Percentiles rank a stretch among this genome's conserved stretches.
phyloP scores from a whole-genome alignment of 2,113 vertebrate species.

The Lethenteron reissneri region DNA sequence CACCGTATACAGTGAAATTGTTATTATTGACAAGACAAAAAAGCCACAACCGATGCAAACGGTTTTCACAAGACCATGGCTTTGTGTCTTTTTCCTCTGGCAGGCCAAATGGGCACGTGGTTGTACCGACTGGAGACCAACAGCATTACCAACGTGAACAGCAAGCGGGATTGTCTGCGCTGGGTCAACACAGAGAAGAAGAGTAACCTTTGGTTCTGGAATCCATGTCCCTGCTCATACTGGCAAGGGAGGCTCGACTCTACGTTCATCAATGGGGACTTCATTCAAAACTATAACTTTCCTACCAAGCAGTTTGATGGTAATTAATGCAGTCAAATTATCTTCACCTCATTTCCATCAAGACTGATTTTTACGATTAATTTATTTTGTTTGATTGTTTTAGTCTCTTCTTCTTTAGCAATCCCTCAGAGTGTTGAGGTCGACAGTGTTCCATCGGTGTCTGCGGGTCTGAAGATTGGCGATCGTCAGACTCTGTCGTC shows the following conservation, averaged over 20 bases:
- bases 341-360: background rate
- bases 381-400: background rate
- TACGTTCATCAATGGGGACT: background rate
- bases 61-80: background rate
- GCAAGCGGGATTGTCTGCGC: background rate
- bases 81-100: background rate
- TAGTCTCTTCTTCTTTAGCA: background rate
- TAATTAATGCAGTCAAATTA: background rate
- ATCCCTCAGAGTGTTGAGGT: background rate
- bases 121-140: background rate
- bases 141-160: background rate
- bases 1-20: background rate
- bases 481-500: background rate
- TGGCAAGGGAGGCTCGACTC: background rate
- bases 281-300: background rate
- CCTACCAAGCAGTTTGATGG: background rate
- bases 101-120: background rate
- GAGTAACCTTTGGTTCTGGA: background rate
- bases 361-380: background rate
- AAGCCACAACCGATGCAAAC: background rate
- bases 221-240: constrained; percentile 1
- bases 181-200: background rate
- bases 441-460: background rate
- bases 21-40: background rate
- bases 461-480: no score